Conservation (phyloP, 2,113 vertebrate genomes). For the Calidris pugnax region DNA sequence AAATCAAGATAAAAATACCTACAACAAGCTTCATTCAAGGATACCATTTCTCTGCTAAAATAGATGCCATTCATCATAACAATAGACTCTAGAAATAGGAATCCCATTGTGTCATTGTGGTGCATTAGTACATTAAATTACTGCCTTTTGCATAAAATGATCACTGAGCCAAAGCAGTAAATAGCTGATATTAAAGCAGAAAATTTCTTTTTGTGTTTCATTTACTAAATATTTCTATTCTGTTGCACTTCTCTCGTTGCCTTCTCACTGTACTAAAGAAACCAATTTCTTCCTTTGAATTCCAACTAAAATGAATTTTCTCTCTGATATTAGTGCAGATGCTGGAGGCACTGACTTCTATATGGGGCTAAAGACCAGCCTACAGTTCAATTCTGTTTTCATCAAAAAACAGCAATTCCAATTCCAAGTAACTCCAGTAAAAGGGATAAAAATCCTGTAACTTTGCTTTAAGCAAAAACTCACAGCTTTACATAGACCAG, state of each 20-base stretch:
- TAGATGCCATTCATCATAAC: slow-evolving; percentile 46
- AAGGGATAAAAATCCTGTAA: neutral
- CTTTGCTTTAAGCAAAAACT: neutral
- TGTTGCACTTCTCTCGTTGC: neutral
- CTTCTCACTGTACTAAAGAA: slow-evolving; percentile 33
- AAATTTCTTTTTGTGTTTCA: slow-evolving; percentile 31
- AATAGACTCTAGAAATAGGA: slow-evolving; percentile 62
- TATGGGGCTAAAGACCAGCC: neutral
- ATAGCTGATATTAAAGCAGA: slow-evolving; percentile 51
- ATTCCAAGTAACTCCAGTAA: neutral
- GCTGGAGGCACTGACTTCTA: neutral
- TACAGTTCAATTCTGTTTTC: neutral
- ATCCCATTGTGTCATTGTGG: slow-evolving; percentile 17
- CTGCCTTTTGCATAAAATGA: slow-evolving; percentile 45
- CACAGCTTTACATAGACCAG: fast-evolving
- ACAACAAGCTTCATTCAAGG: slow-evolving; percentile 30
- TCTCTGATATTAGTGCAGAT: neutral
- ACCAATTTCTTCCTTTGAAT: neutral
- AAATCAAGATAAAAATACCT: slow-evolving; percentile 30
- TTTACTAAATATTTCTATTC: slow-evolving; percentile 53
- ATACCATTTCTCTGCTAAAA: slow-evolving; percentile 45
- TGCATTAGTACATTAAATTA: slow-evolving; percentile 48
- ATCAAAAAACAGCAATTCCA: neutral
- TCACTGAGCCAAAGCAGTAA: slow-evolving; percentile 51
- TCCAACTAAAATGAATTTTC: slow-evolving; percentile 20